phyloP scores from a whole-genome alignment of 2,797 vertebrate species.

The Molossus alvarezi region DNA sequence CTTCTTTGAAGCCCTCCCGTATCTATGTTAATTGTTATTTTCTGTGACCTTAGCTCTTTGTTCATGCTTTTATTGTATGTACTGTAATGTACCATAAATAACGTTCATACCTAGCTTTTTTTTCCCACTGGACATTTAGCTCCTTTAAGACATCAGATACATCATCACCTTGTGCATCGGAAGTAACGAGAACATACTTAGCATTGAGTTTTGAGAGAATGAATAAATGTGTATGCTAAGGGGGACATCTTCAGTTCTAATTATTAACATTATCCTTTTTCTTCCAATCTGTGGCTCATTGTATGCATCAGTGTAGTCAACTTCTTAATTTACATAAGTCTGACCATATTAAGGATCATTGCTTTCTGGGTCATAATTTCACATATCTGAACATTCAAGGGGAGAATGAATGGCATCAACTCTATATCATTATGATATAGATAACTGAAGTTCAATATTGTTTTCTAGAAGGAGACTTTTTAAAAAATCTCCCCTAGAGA shows the following conservation, averaged over 20 bases:
- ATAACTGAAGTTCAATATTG: not conserved
- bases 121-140: not conserved
- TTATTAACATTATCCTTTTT: not conserved
- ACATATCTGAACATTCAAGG: not conserved
- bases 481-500: not conserved
- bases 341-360: not conserved
- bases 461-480: not conserved
- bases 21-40: not conserved
- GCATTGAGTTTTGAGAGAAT: not conserved
- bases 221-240: not conserved
- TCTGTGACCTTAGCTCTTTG: not conserved
- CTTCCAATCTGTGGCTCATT: not conserved
- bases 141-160: not conserved
- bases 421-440: not conserved
- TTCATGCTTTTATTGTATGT: not conserved
- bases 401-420: not conserved
- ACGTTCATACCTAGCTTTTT: not conserved
- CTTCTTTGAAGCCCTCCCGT: not conserved
- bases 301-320: not conserved
- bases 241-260: not conserved
- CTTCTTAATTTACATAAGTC: slow-evolving; percentile 12
- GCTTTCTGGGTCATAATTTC: not conserved
- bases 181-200: not conserved
- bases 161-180: not conserved
- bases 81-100: not conserved